phyloP scores from a whole-genome alignment of 2,888 invertebrate species.

The Meganola albula region DNA sequence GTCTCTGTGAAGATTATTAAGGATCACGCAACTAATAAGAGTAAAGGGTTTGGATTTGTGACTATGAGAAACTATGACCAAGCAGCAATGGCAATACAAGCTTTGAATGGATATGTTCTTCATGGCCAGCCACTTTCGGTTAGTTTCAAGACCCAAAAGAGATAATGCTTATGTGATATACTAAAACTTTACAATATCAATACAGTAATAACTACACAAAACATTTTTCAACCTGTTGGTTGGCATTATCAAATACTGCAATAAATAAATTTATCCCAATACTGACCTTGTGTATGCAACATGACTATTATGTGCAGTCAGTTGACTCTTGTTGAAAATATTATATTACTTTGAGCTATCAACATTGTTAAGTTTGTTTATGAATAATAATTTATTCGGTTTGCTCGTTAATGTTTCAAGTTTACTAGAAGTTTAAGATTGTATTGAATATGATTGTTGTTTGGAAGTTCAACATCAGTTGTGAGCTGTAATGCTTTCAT shows the following conservation, averaged over 20 bases:
- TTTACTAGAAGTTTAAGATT: conserved; percentile 75
- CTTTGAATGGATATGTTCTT: conserved; percentile 68
- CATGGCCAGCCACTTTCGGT: conserved; percentile 72
- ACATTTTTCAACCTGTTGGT: conserved; percentile 52
- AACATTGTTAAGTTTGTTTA: conserved; percentile 78
- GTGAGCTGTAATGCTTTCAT: conserved; percentile 71
- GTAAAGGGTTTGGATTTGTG: conserved; percentile 76
- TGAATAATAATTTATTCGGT: conserved; percentile 78
- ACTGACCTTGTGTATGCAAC: conserved; percentile 49
- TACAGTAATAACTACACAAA: conserved; percentile 72
- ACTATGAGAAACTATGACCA: conserved; percentile 77
- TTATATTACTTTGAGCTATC: conserved; percentile 77
- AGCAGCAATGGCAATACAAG: conserved; percentile 76
- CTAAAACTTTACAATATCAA: conserved; percentile 70
- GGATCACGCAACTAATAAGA: conserved; percentile 75
- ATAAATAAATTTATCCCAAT: conserved; percentile 44
- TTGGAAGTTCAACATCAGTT: conserved; percentile 68
- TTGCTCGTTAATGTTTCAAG: conserved; percentile 78
- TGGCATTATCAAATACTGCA: conserved; percentile 58
- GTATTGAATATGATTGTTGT: conserved; percentile 73
- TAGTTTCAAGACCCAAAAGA: conserved; percentile 76
- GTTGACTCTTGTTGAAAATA: conserved; percentile 71
- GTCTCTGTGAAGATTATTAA: conserved; percentile 76
- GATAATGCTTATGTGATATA: conserved; percentile 68
- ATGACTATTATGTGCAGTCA: conserved; percentile 53